phyloP scores from a whole-genome alignment of 1,140 invertebrate genomes.

The Bombus huntii region DNA sequence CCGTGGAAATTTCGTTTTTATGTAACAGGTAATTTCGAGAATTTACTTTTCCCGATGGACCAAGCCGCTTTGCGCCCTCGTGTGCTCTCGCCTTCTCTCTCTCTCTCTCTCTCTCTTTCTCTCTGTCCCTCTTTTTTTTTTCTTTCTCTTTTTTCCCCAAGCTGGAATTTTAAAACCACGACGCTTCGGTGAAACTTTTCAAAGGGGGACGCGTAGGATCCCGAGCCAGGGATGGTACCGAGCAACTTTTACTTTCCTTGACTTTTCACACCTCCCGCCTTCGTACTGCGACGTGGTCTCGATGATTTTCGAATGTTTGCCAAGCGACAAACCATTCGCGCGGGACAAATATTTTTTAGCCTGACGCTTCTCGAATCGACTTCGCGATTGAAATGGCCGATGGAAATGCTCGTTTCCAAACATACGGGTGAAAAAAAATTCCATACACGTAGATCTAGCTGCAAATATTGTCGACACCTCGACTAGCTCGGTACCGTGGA shows the following conservation, averaged over 20 bases:
- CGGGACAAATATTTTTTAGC: constrained; percentile 20
- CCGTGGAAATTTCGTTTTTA: constrained; percentile 45
- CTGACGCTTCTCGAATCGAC: constrained; percentile 9
- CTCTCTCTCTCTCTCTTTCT: not conserved
- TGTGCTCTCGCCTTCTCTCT: not conserved
- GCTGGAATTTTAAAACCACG: constrained; percentile 6
- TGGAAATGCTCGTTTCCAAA: constrained; percentile 30
- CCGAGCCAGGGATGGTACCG: too few relatives aligned
- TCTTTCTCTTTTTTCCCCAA: too few relatives aligned
- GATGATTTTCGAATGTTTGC: not conserved
- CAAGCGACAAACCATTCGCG: not conserved
- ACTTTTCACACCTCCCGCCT: not conserved
- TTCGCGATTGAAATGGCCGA: not conserved
- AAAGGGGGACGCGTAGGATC: too few relatives aligned
- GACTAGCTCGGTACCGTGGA: not conserved
- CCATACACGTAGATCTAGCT: constrained; percentile 21
- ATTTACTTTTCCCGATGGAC: constrained; percentile 41
- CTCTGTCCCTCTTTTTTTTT: not conserved
- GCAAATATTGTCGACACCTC: constrained; percentile 35
- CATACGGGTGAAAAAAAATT: not conserved
- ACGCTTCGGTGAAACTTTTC: constrained; percentile 7
- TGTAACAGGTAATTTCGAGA: constrained; percentile 48
- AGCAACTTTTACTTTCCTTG: not conserved
- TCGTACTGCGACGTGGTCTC: not conserved
- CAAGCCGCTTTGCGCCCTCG: not conserved